These are phyloP conservation scores for Vesta saturnalis DNA, from an alignment of 2,888 invertebrate genomes.

Conservation along the genomic window DNA sequence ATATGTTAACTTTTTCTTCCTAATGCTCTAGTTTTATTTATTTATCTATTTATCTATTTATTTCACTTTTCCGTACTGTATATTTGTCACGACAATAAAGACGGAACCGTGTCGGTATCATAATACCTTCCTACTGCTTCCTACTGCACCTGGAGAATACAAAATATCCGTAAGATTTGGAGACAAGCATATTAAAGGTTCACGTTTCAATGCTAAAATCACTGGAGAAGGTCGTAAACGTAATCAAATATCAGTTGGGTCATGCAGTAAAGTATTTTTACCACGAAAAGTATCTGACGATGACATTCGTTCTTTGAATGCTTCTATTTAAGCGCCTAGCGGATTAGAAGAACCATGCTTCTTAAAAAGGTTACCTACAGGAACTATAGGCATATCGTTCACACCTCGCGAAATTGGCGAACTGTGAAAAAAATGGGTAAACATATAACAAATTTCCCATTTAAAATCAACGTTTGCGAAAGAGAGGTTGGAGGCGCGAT, in stretches of 20 bases:
- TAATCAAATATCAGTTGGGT: constrained; percentile 96
- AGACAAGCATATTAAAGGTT: constrained; percentile 93
- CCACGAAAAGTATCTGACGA: constrained; percentile 91
- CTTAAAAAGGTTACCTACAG: constrained; percentile 93
- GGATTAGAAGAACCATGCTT: constrained; percentile 98
- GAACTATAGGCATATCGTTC: constrained; percentile 98
- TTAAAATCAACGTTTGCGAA: constrained; percentile 93
- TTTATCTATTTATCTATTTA: no score
- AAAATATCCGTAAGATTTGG: constrained; percentile 95
- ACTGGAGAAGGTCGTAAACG: constrained; percentile 93
- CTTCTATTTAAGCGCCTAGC: constrained; percentile 93
- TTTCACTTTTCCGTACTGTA: no score
- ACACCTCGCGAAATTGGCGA: constrained; percentile 96
- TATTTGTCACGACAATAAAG: constrained; percentile 97
- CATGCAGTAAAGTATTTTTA: constrained; percentile 95
- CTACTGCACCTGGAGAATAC: constrained; percentile 97
- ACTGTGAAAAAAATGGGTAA: constrained; percentile 94
- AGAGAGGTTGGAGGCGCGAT: constrained; percentile 96
- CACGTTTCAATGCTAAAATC: constrained; percentile 91
- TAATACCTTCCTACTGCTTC: no score
- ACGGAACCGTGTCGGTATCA: constrained; percentile 95
- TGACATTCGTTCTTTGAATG: constrained; percentile 89
- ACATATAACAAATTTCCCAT: constrained; percentile 96
- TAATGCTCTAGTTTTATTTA: no score
- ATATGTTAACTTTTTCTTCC: no score